These are phyloP conservation scores for Myopa tessellatipennis DNA, from an alignment of 2,888 invertebrate species.

Conservation along the genomic window DNA sequence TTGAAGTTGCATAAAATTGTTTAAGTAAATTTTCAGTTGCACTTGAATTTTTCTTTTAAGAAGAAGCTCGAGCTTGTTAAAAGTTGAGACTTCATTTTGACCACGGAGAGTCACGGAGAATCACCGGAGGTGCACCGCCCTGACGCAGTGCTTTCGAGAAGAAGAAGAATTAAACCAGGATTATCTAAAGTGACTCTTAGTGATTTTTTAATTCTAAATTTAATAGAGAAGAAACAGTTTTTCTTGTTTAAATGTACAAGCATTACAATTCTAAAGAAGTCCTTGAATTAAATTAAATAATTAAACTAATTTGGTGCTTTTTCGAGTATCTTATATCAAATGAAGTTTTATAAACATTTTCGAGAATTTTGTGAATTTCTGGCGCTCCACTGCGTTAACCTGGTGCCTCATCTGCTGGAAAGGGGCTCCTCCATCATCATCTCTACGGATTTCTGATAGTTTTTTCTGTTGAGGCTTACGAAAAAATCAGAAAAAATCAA, in stretches of 20 bases:
- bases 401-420: slow-evolving; percentile 34
- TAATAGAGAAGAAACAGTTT: too few relatives aligned
- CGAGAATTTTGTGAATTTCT: slow-evolving; percentile 37
- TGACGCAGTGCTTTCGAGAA: neutral
- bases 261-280: slow-evolving; percentile 1
- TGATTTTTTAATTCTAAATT: neutral
- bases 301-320: neutral
- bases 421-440: slow-evolving; percentile 1
- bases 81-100: slow-evolving; percentile 5
- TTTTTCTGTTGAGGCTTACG: too few relatives aligned
- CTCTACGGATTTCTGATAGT: too few relatives aligned
- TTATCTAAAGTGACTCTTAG: neutral
- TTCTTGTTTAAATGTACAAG: slow-evolving; percentile 35
- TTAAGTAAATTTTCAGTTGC: slow-evolving; percentile 12
- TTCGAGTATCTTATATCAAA: slow-evolving; percentile 26
- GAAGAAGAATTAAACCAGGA: neutral
- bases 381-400: slow-evolving; percentile 31
- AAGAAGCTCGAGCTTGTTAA: slow-evolving; percentile 21
- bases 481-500: too few relatives aligned
- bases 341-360: slow-evolving; percentile 37
- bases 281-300: too few relatives aligned
- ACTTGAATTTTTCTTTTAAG: slow-evolving; percentile 29
- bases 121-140: neutral
- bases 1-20: neutral
- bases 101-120: slow-evolving; percentile 29